Evolutionary conservation across 2,888 invertebrate genomes (phyloP), one percentile per base, ranked within the genome.

Genomic region (Rotaria socialis): DNA sequence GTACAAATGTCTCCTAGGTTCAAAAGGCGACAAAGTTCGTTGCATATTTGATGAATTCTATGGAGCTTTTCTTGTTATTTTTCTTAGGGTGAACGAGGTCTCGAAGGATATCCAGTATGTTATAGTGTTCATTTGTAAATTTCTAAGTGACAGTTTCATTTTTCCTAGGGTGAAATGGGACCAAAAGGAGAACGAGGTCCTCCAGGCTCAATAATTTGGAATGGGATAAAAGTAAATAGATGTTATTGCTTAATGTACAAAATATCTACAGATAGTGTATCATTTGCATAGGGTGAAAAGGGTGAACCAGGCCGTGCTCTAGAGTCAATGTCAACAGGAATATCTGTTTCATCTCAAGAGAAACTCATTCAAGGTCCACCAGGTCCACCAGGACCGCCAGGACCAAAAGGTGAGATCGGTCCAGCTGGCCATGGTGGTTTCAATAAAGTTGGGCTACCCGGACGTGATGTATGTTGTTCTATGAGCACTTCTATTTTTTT

Each of bases 101-200:
- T 80, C 47, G 47, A 47, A n/a, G 80, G 80, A 47, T 80, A 47
- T 80, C 80, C 80, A 24, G 80, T 80, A 80, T 19, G 80, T 47
- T 43, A 47, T 43, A 47, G 22, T 0, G 1, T 27, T 6, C 10
- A 41, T 43, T 7, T 22, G 10, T 41, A 2, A 22, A 10, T 8
- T 19, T 35, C 22, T 75, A 22, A 22, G 7, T 1, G 8, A 5
- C 1, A 41, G 2, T 27, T 60, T 14, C 14, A 22, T 75, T 43
- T 60, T 14, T 60, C 43, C 43, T 47, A 80, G 80, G 80, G 80
- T 80, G 80, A 80, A 80, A 80, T 80, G 47, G 80, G 80, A 47
- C 80, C 80, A 24, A 47, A 80, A 14, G 80, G 80, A 24, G 80
- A 80, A 43, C 43, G 47, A 47, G 80, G 80, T n/a, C 43, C 11